Conservation (phyloP, 2,797 vertebrate species). For the Lemur catta region DNA sequence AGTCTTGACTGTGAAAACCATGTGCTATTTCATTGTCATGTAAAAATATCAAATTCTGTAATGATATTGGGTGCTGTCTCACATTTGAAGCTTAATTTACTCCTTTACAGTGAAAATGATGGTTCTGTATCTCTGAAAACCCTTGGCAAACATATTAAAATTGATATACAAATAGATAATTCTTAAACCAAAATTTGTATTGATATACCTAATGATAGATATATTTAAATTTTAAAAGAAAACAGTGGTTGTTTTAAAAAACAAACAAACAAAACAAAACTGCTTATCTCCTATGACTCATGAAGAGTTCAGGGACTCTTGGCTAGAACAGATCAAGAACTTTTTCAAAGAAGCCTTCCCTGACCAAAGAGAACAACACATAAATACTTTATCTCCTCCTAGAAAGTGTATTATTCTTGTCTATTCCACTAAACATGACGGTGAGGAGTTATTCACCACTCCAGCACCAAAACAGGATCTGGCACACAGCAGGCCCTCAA, state of each 20-base stretch:
- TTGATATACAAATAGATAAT: background rate
- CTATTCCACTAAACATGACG: background rate
- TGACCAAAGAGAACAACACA: background rate
- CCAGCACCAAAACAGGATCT: background rate
- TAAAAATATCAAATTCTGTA: constrained; percentile 1
- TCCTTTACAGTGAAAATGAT: background rate
- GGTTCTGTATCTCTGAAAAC: background rate
- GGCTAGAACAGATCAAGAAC: background rate
- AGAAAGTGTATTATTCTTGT: background rate
- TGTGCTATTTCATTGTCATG: background rate
- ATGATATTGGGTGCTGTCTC: background rate
- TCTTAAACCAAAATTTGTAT: background rate
- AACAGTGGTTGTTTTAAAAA: background rate
- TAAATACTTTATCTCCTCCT: background rate
- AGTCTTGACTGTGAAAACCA: background rate
- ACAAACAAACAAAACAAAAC: background rate
- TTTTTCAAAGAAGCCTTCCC: background rate
- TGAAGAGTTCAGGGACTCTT: background rate
- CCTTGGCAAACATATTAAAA: background rate
- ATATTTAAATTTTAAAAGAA: background rate
- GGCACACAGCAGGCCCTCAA: background rate
- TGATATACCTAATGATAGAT: background rate
- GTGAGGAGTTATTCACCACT: background rate
- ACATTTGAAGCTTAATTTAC: background rate
- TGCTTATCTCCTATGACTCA: background rate